Percentiles rank a stretch among this genome's conserved stretches.
Conservation (phyloP, 2,113 vertebrate genomes). For the Sphaerodactylus townsendi region DNA sequence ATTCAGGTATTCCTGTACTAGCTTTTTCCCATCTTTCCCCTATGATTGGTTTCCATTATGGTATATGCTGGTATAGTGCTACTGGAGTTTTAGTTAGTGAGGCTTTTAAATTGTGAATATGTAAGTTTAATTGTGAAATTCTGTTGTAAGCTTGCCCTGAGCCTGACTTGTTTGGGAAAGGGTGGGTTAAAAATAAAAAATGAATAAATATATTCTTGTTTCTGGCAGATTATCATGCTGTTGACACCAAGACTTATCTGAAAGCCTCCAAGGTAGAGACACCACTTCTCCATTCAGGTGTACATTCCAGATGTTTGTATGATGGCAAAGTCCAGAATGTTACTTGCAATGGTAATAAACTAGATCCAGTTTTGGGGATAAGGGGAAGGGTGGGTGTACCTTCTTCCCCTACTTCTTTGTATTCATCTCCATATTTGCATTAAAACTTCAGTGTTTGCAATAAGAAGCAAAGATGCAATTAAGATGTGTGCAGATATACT, state of each 20-base stretch:
- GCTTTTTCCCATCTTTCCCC: too few relatives aligned
- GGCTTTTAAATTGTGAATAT: too few relatives aligned
- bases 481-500: background rate
- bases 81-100: too few relatives aligned
- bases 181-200: too few relatives aligned
- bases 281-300: constrained; percentile 73
- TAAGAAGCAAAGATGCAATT: background rate
- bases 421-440: background rate
- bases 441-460: background rate
- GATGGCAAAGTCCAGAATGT: constrained; percentile 73
- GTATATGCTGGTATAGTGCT: too few relatives aligned
- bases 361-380: constrained; percentile 7
- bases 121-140: background rate
- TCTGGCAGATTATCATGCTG: constrained; percentile 73
- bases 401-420: background rate
- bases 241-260: constrained; percentile 78
- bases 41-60: too few relatives aligned
- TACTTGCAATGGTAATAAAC: constrained; percentile 71
- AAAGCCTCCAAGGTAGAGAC: constrained; percentile 75
- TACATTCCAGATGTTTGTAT: constrained; percentile 67
- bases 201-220: too few relatives aligned
- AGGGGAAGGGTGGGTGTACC: background rate
- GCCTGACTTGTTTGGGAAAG: too few relatives aligned
- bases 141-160: too few relatives aligned
- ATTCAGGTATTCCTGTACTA: too few relatives aligned